Evolutionary conservation across 2,113 vertebrate genomes (phyloP).

Genomic region (Cinclus cinclus): DNA sequence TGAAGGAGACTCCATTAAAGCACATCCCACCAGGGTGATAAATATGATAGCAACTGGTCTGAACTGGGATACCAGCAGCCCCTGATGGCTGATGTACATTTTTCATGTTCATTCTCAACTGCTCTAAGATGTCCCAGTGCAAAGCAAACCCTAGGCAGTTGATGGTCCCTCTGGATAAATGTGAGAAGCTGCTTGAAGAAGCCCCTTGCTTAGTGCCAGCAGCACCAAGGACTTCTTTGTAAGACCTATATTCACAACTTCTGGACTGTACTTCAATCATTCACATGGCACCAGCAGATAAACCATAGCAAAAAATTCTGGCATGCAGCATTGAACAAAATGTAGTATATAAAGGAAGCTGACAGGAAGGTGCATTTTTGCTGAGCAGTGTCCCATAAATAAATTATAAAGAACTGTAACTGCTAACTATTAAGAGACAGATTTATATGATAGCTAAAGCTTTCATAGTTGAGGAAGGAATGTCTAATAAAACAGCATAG

Average conservation of each 20-base stretch:
- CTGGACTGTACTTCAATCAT: not conserved
- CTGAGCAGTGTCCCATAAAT: slow-evolving; percentile 40
- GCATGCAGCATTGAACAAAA: not conserved
- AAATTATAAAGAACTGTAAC: slow-evolving; percentile 68
- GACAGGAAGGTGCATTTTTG: slow-evolving; percentile 43
- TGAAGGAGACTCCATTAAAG: not conserved
- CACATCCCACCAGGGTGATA: not conserved
- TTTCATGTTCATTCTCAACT: not conserved
- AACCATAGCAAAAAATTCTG: not conserved
- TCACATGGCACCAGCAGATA: not conserved
- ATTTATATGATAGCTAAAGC: slow-evolving; percentile 67
- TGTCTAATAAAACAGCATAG: slow-evolving; percentile 55
- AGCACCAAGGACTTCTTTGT: not conserved
- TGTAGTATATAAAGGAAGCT: not conserved
- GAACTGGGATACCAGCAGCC: not conserved
- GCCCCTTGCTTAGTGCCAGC: not conserved
- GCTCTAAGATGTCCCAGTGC: not conserved
- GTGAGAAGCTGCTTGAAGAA: not conserved
- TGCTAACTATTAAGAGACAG: slow-evolving; percentile 66
- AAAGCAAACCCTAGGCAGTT: not conserved
- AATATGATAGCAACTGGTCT: not conserved
- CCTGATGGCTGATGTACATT: not conserved
- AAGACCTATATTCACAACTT: not conserved
- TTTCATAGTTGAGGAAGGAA: slow-evolving; percentile 71
- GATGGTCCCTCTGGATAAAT: not conserved